These are phyloP conservation scores for Anadara kagoshimensis DNA, from an alignment of 1,140 invertebrate genomes.

Conservation along the genomic window DNA sequence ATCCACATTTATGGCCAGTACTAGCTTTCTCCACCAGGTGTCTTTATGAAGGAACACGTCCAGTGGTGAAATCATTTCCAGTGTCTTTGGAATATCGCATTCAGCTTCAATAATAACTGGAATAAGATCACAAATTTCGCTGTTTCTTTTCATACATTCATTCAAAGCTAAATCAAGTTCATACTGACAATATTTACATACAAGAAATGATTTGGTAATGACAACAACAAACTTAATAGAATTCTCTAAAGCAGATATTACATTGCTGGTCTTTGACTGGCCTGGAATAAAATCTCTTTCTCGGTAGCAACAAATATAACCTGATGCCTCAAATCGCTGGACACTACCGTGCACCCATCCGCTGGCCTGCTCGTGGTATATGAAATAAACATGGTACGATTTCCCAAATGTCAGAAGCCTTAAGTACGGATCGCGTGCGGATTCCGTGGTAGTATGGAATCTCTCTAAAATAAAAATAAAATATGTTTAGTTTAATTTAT, in stretches of 20 bases:
- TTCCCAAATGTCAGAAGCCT: constrained; percentile 10
- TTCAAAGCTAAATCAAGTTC: constrained; percentile 16
- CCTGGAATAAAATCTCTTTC: constrained; percentile 12
- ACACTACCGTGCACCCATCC: constrained; percentile 1
- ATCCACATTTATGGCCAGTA: not conserved
- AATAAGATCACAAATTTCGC: constrained; percentile 7
- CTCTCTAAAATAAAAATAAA: too few relatives aligned
- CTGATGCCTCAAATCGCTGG: not conserved
- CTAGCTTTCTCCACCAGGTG: constrained; percentile 3
- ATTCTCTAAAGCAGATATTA: constrained; percentile 9
- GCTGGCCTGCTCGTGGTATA: not conserved
- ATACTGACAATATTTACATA: constrained; percentile 8
- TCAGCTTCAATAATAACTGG: constrained; percentile 4
- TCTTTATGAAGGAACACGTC: not conserved
- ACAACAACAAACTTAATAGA: constrained; percentile 9
- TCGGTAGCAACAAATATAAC: constrained; percentile 20
- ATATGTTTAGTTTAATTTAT: too few relatives aligned
- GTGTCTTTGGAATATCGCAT: constrained; percentile 8
- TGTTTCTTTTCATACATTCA: constrained; percentile 9
- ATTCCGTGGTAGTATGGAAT: too few relatives aligned
- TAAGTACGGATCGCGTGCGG: too few relatives aligned
- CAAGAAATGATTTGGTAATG: constrained; percentile 15
- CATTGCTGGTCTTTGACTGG: not conserved
- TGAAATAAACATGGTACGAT: constrained; percentile 17
- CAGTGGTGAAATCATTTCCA: not conserved